Evolutionary conservation across 2,113 vertebrate species (phyloP), one percentile per base, ranked within the genome.

Genomic region (Formicarius rufipectus): DNA sequence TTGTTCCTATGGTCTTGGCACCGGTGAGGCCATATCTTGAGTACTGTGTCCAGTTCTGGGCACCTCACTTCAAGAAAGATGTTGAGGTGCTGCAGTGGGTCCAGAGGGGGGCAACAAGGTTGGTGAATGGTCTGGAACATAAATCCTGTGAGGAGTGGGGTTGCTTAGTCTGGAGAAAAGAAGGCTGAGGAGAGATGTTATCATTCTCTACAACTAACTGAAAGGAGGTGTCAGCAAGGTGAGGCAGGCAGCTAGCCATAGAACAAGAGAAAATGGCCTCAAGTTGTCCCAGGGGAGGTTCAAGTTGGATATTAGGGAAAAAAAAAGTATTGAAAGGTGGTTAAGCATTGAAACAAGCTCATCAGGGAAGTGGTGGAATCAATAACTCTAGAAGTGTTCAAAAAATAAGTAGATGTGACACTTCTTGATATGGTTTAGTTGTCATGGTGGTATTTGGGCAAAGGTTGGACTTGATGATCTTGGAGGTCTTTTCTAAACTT

Each of bases 251-350:
- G 16, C 31, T 2, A 37, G 27, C 4, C 14, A 42, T 4, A 33
- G 50, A 27, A 66, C 27, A 33, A 59, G 27, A 10, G 12, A 74
- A 52, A 40, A 42, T 35, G 39, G 39, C 24, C 53, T 53, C 39
- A 68, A 14, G 28, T 25, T 52, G 23, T 47, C 20, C 21, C 24
- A 68, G 16, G 20, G 20, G 16, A 53, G 3, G 17, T 53, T 47
- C n/a, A 53, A 9, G 9, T 2, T 25, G n/a, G 20, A 35, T 53
- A 27, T 62, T 22, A 35, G 11, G 30, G 30, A 42, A 39, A 81
- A 16, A 33, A 8, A 0, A 2, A 9, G 17, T 52, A 22, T 20
- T 62, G 19, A 47, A 55, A 25, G 20, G 2, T 35, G 13, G 5
- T 18, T 53, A n/a, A 53, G 13, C 30, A 39, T 22, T 30, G n/a